Evolutionary conservation across 2,888 invertebrate genomes (phyloP).

Genomic region (Diarsia rubi): DNA sequence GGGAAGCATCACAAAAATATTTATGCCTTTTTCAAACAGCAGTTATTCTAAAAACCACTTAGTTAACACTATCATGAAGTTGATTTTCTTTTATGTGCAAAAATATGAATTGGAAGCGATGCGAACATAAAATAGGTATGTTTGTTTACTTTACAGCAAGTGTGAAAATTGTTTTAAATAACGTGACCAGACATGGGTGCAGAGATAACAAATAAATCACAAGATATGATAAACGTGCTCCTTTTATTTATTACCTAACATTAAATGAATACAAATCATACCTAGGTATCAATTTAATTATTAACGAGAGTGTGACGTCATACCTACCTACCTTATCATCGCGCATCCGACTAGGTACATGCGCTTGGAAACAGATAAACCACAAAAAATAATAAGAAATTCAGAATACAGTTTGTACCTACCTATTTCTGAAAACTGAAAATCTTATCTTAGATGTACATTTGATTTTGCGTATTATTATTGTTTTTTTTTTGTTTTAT

Average conservation of each 20-base stretch:
- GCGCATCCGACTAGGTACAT: conserved; percentile 23
- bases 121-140: neutral
- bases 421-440: conserved; percentile 4
- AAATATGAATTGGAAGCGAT: neutral
- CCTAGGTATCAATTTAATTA: conserved; percentile 9
- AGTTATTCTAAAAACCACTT: neutral
- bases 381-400: conserved; percentile 10
- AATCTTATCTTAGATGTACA: conserved; percentile 5
- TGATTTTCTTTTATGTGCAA: neutral
- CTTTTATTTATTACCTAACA: conserved; percentile 16
- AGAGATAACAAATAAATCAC: conserved; percentile 16
- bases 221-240: conserved; percentile 40
- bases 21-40: neutral
- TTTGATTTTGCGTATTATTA: conserved; percentile 11
- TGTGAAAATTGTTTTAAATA: conserved; percentile 4
- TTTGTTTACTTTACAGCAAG: neutral
- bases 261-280: conserved; percentile 4
- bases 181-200: conserved; percentile 17
- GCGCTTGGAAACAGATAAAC: conserved; percentile 58
- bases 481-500: neutral
- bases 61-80: neutral
- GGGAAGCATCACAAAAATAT: neutral
- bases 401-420: neutral
- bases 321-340: conserved; percentile 44
- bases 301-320: conserved; percentile 35